phyloP scores from a whole-genome alignment of 2,797 vertebrate species.

The Platyrinchus mystaceus region DNA sequence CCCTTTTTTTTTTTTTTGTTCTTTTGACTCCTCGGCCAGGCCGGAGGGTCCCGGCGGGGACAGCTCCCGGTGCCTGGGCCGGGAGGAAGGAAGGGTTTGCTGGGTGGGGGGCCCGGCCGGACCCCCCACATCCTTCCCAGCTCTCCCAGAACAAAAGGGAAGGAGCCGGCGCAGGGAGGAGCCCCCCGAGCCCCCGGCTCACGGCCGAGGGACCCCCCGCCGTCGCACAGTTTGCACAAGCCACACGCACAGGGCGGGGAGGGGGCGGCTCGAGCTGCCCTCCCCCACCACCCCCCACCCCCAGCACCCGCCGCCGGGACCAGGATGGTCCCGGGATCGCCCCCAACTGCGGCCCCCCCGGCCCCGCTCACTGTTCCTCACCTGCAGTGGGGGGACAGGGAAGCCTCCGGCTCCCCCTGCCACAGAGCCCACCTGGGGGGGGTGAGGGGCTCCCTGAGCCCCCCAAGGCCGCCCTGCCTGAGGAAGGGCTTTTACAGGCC shows the following conservation, averaged over 20 bases:
- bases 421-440: neutral
- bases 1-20: too few relatives aligned
- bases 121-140: neutral
- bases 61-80: neutral
- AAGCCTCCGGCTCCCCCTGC: neutral
- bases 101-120: neutral
- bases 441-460: neutral
- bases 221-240: constrained; percentile 14
- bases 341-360: neutral
- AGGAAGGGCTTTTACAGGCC: neutral
- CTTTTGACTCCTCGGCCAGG: neutral
- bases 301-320: neutral
- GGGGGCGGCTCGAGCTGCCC: neutral
- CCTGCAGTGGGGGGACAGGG: neutral
- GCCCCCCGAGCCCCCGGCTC: neutral
- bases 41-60: neutral
- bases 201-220: neutral
- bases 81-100: neutral
- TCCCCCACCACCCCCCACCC: neutral
- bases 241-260: constrained; percentile 4
- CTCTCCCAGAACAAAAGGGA: neutral
- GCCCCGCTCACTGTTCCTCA: neutral
- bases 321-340: neutral
- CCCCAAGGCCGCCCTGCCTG: neutral
- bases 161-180: neutral